Base-by-base conservation (phyloP, 2,888 invertebrate species). In the Lepeophtheirus nordmannii region DNA sequence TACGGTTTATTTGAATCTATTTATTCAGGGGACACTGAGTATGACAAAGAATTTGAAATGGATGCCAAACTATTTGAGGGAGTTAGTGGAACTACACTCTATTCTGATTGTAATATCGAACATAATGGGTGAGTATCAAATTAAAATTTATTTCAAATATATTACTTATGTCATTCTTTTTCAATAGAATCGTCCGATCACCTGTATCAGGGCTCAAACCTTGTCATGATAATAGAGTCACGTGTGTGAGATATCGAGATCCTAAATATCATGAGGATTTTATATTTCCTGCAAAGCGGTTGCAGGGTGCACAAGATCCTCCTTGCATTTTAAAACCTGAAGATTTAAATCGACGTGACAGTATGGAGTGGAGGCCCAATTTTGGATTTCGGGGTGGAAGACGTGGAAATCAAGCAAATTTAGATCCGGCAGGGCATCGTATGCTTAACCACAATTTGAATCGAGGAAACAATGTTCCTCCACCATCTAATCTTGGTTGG, bases 1-100 rank as follows among this genome's bases (percentile, higher is more conserved):
- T 89, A 84, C 75, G 79, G 80, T 65, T 83, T 83, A 73, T 74
- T 93, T 20, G n/a, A 37, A 12, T 22, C 63, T 14, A 60, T 60
- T 38, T 67, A 63, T 58, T 40, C 63, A 9, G 64, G 63, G 10
- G 22, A 64, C 12, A 39, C 58, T 17, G 53, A 58, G 1, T n/a
- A 37, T 12, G 57, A 66, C 40, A 17, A 30, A 17, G 78, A 80
- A 14, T 72, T 76, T 9, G 82, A 82, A 69, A 77, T 84, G 68
- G 82, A 83, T 69, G 78, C 86, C 69, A 80, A 82, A 71, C 77
- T 82, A 38, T 81, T 86, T 70, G 83, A 89, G 67, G 94, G 94
- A 1, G 86, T 94, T 81, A 80, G 84, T 62, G 96, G 94, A 0
- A 82, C 81, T 3, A 82, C 92, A 66, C 78, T 87, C 73, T 75